Base-by-base conservation (phyloP, 37 sponge, comb jelly and placozoan species). In the Halisarca cf. caerulea region DNA sequence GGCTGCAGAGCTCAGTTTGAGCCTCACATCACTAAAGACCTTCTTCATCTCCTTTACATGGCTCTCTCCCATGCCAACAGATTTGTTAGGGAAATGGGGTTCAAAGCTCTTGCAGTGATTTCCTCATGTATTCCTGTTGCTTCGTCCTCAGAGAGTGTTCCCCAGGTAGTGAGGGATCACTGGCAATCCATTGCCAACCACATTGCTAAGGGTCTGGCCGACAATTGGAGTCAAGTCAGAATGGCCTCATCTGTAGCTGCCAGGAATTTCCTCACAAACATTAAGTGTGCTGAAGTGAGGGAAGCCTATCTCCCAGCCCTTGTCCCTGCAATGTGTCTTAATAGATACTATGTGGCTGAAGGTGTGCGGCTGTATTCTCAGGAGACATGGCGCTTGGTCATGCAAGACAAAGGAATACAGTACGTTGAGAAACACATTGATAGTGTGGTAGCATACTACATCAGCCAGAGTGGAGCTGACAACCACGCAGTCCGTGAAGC, bases 211-310 rank as follows among this genome's bases (percentile, higher is more conserved):
- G 99, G 99, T 2, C 87, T 98, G 41, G 87, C 96, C 15, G 99
- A 98, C 59, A 94, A 98, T 68, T 98, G 99, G 99, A 96, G 96
- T 41, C 97, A 96, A 84, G 98, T 97, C 17, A 79, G 99, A 34
- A 91, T 95, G 95, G 80, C 99, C 36, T 92, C 94, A 1, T 96
- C 92, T 24, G 83, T 94, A 28, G 99, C 99, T 0, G 85, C 91
- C 6, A 80, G 99, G 30, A 86, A 91, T 45, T 95, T 98, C 45
- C 80, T 98, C 3, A 21, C 70, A 36, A 81, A 85, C 11, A 38
- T 91, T 20, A 53, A 72, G 3, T 37, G 72, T 0, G 57, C 23
- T 7, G 82, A 79, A 18, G 79, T 54, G 4, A 79, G 83, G 69
- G 72, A 75, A 28, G 72, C 64, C 15, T 84, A 74, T 45, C 59